Evolutionary conservation across 2,797 vertebrate species (phyloP).

Genomic region (Hyperoplus lanceolatus): DNA sequence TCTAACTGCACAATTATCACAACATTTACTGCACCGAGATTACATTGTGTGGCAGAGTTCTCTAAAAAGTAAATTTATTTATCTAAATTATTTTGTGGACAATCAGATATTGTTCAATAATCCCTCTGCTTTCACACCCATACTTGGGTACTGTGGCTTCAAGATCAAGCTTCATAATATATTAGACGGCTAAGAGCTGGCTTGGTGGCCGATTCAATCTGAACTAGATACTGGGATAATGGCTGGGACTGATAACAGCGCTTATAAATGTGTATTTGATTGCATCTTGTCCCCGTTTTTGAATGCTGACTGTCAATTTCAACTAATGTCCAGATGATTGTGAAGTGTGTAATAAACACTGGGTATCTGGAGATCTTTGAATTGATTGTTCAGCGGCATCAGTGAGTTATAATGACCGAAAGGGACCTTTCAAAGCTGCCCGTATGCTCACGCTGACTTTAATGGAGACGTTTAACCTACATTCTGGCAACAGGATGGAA

Average conservation of each 20-base stretch:
- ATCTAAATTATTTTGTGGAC: slow-evolving; percentile 11
- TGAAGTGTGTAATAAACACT: not conserved
- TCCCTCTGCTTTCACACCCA: slow-evolving; percentile 1
- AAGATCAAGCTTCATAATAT: slow-evolving; percentile 27
- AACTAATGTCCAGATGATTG: slow-evolving; percentile 8
- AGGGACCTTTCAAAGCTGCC: slow-evolving; percentile 20
- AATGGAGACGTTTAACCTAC: not conserved
- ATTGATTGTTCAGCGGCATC: slow-evolving; percentile 7
- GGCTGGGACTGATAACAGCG: not conserved
- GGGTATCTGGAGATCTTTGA: not conserved
- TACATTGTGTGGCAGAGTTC: not conserved
- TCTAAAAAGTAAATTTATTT: not conserved
- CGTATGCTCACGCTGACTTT: not conserved
- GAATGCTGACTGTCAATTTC: slow-evolving; percentile 5
- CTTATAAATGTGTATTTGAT: not conserved
- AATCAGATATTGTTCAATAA: slow-evolving; percentile 33
- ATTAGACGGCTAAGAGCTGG: not conserved
- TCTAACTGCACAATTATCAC: not conserved
- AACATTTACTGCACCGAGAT: not conserved
- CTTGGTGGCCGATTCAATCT: slow-evolving; percentile 30
- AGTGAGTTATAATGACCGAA: slow-evolving; percentile 5
- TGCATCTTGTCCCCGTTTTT: slow-evolving; percentile 1
- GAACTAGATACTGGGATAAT: not conserved
- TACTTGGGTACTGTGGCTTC: slow-evolving; percentile 8
- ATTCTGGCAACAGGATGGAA: not conserved